phyloP scores from a whole-genome alignment of 2,888 invertebrate genomes.

The Diarsia rubi region DNA sequence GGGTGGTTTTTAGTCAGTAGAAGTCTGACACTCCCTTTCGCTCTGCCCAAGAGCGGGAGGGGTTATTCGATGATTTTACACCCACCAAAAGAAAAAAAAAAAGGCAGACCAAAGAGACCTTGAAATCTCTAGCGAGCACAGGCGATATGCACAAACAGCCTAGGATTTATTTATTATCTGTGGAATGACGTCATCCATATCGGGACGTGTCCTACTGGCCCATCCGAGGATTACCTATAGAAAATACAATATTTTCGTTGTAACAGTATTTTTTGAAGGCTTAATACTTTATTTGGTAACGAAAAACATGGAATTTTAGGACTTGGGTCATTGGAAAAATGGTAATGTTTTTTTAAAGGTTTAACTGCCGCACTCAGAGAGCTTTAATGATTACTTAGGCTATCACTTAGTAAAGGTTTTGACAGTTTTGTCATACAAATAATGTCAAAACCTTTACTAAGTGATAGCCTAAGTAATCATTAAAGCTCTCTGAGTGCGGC shows the following conservation, averaged over 20 bases:
- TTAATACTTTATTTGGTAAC: slow-evolving; percentile 35
- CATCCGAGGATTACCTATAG: slow-evolving; percentile 32
- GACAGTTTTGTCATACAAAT: too few species aligned
- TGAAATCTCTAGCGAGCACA: slow-evolving; percentile 3
- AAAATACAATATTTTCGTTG: slow-evolving; percentile 31
- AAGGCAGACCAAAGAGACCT: slow-evolving; percentile 7
- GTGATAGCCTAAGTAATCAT: too few species aligned
- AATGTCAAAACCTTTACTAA: too few species aligned
- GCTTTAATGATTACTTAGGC: too few species aligned
- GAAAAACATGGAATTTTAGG: slow-evolving; percentile 22
- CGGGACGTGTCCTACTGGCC: slow-evolving; percentile 36
- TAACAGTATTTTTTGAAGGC: slow-evolving; percentile 53
- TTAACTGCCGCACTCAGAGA: too few species aligned
- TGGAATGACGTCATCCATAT: slow-evolving; percentile 27
- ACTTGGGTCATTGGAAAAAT: slow-evolving; percentile 11
- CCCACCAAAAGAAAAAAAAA: too few species aligned
- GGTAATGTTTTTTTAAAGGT: background rate
- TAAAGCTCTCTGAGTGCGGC: too few species aligned
- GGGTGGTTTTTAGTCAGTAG: too few species aligned
- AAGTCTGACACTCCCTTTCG: too few species aligned
- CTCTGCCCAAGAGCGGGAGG: too few species aligned
- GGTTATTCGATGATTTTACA: too few species aligned
- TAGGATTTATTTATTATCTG: slow-evolving; percentile 46
- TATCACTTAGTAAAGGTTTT: too few species aligned
- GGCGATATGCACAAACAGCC: slow-evolving; percentile 21